Conservation (phyloP, 1,140 invertebrate species). For the Frieseomelitta varia region DNA sequence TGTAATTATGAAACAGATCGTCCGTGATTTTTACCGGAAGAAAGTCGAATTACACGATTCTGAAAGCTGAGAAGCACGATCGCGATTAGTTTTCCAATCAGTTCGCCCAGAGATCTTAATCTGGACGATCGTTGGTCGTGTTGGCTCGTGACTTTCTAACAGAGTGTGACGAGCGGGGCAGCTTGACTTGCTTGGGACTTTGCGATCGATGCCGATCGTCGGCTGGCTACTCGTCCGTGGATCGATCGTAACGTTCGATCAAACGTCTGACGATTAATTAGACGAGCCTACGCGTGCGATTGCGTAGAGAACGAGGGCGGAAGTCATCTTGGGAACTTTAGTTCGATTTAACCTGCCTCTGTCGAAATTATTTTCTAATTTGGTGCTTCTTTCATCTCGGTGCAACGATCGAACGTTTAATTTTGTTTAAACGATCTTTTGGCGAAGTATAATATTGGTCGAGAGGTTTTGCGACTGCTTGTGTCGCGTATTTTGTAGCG, state of each 20-base stretch:
- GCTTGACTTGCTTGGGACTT: background rate
- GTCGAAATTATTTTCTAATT: background rate
- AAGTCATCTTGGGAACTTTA: background rate
- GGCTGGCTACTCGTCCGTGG: too few relatives aligned
- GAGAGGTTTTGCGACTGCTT: too few relatives aligned
- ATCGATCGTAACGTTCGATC: background rate
- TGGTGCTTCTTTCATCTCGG: background rate
- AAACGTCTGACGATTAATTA: background rate
- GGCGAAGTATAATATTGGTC: too few relatives aligned
- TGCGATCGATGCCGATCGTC: background rate
- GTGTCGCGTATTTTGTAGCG: too few relatives aligned
- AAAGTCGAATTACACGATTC: too few relatives aligned
- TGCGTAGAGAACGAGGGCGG: too few relatives aligned
- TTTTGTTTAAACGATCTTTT: background rate
- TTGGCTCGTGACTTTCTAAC: background rate
- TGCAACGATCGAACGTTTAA: background rate
- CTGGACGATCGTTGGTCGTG: background rate
- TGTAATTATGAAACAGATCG: too few relatives aligned
- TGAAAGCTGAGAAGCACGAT: background rate
- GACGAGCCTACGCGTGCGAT: background rate
- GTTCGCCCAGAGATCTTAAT: background rate
- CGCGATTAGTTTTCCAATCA: background rate
- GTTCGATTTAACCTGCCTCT: background rate
- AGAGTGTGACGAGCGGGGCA: background rate
- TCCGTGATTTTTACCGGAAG: too few relatives aligned